phyloP scores from a whole-genome alignment of 2,888 invertebrate species.

The Morpho helenor region DNA sequence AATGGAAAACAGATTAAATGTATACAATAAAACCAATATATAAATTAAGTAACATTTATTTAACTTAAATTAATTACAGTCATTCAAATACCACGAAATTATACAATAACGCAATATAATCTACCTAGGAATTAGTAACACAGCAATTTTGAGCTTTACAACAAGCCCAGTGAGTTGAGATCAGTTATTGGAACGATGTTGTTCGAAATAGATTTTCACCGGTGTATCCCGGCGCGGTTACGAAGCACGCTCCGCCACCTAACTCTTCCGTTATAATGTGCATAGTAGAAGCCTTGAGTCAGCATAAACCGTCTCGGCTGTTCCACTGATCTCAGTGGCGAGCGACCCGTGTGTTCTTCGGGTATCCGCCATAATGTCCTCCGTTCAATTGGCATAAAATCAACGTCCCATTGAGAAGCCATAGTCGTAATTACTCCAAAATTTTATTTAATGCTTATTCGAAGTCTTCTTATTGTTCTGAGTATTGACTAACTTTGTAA shows the following conservation, averaged over 20 bases:
- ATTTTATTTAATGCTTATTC: constrained; percentile 51
- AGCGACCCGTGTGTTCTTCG: constrained; percentile 55
- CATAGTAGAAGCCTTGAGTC: constrained; percentile 57
- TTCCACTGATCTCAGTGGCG: constrained; percentile 70
- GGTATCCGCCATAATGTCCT: constrained; percentile 67
- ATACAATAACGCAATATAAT: constrained; percentile 61
- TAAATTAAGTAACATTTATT: constrained; percentile 45
- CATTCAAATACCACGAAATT: constrained; percentile 50
- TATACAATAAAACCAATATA: constrained; percentile 39
- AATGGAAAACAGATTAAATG: too few relatives aligned
- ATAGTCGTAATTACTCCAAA: constrained; percentile 41
- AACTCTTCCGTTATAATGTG: constrained; percentile 44
- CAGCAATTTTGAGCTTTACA: constrained; percentile 69
- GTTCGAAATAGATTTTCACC: constrained; percentile 41
- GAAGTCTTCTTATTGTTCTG: constrained; percentile 86
- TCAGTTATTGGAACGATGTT: constrained; percentile 68
- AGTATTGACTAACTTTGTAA: constrained; percentile 90
- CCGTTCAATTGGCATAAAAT: constrained; percentile 63
- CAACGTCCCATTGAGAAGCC: constrained; percentile 64
- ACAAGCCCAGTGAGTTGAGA: constrained; percentile 71
- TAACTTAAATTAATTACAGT: constrained; percentile 70
- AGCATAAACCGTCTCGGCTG: constrained; percentile 63
- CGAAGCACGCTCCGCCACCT: constrained; percentile 40
- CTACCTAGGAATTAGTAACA: constrained; percentile 73
- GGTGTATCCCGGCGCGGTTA: constrained; percentile 31